Conservation (phyloP, 2,113 vertebrate species). For the Arizona elegans region DNA sequence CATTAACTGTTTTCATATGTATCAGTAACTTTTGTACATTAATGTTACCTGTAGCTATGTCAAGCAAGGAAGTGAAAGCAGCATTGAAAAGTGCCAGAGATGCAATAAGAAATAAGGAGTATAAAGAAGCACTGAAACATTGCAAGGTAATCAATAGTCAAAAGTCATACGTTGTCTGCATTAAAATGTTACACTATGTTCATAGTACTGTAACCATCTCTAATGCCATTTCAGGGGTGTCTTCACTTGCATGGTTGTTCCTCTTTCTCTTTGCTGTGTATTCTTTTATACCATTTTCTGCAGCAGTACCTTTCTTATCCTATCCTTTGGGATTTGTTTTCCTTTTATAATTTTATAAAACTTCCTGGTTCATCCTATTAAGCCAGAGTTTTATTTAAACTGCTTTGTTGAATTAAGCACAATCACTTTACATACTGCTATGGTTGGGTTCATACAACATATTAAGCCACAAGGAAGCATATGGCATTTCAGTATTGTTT, state of each 20-base stretch:
- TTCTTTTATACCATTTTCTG: not conserved
- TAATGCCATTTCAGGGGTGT: not conserved
- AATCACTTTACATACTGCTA: not conserved
- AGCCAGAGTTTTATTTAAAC: not conserved
- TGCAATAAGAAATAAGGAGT: conserved; percentile 95
- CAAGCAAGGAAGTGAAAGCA: conserved; percentile 91
- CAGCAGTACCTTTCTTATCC: not conserved
- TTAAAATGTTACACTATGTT: not conserved
- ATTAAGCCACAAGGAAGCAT: not conserved
- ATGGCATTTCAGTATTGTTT: not conserved
- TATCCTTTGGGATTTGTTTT: not conserved
- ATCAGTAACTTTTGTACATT: not conserved
- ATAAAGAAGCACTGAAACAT: conserved; percentile 92
- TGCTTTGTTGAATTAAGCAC: not conserved
- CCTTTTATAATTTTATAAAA: not conserved
- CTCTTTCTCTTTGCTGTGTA: not conserved
- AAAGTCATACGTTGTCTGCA: not conserved
- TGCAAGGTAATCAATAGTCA: conserved; percentile 84
- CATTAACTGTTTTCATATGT: not conserved
- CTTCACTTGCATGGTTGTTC: not conserved
- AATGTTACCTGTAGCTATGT: conserved; percentile 72
- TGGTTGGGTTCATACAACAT: not conserved
- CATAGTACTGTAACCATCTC: not conserved
- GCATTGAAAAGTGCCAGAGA: conserved; percentile 92
- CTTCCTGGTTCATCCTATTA: not conserved